Conservation (phyloP, 2,888 invertebrate species). For the Carpatolechia fugitivella region DNA sequence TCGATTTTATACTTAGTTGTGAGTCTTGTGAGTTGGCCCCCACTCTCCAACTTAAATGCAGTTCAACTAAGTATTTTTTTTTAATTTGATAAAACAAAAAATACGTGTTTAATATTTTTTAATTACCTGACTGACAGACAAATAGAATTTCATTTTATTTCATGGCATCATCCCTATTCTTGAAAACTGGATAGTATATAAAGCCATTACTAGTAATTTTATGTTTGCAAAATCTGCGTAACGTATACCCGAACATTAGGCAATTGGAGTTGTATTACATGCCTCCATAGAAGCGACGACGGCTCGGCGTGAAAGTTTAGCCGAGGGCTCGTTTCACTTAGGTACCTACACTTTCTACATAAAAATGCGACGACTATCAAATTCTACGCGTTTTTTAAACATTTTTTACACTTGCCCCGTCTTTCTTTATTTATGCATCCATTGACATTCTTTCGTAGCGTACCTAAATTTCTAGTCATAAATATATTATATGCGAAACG, state of each 20-base stretch:
- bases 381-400: constrained; percentile 29
- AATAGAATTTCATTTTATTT: too few species aligned
- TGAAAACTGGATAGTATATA: too few species aligned
- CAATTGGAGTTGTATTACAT: constrained; percentile 7
- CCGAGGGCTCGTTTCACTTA: constrained; percentile 53
- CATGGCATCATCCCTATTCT: too few species aligned
- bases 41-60: too few species aligned
- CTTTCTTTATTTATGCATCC: not conserved
- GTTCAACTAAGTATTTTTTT: too few species aligned
- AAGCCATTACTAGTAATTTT: too few species aligned
- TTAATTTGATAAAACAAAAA: too few species aligned
- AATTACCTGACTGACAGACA: too few species aligned
- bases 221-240: too few species aligned
- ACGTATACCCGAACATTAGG: constrained; percentile 5
- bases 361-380: constrained; percentile 56
- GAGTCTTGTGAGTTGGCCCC: too few species aligned
- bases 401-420: not conserved
- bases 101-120: too few species aligned
- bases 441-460: not conserved
- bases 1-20: too few species aligned
- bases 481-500: not conserved
- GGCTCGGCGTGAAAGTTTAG: constrained; percentile 57
- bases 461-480: not conserved
- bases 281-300: constrained; percentile 12
- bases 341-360: constrained; percentile 71